phyloP scores from a whole-genome alignment of 2,113 vertebrate genomes.

The Ariopsis seemanni region DNA sequence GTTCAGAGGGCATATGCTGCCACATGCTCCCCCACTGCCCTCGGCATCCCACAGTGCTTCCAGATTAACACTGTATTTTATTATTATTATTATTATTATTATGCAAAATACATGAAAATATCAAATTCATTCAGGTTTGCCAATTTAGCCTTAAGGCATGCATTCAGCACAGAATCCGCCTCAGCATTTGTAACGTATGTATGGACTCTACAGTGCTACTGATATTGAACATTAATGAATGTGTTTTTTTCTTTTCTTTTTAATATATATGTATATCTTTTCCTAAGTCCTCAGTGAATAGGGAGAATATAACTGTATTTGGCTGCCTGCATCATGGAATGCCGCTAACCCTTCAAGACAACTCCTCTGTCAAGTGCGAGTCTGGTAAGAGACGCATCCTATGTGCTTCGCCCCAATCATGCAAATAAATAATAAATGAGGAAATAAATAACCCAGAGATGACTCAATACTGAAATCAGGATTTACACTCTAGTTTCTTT shows the following conservation, averaged over 20 bases:
- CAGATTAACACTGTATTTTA: not conserved
- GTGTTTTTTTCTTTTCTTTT: conserved; percentile 30
- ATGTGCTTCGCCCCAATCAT: conserved; percentile 2
- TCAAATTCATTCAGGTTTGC: not conserved
- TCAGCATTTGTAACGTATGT: not conserved
- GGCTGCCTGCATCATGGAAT: conserved; percentile 94
- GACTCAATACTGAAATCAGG: not conserved
- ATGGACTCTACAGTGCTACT: not conserved
- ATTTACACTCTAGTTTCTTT: not conserved
- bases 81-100: too few relatives aligned
- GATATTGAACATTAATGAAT: conserved; percentile 8
- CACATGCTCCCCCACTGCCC: conserved; percentile 2
- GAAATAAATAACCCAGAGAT: not conserved
- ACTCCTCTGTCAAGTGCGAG: conserved; percentile 83
- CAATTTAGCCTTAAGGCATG: not conserved
- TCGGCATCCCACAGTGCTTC: not conserved
- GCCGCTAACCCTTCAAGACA: conserved; percentile 83
- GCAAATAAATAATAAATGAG: not conserved
- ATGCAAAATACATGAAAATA: not conserved
- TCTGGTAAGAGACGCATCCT: conserved; percentile 75
- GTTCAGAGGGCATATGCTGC: conserved; percentile 25
- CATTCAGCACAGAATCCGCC: not conserved
- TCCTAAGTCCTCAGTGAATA: conserved; percentile 80
- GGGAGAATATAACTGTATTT: conserved; percentile 89
- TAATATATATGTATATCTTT: conserved; percentile 38